Percentiles rank a stretch among this genome's conserved stretches.
phyloP scores from a whole-genome alignment of 2,797 vertebrate genomes.

The Malurus splendens region DNA sequence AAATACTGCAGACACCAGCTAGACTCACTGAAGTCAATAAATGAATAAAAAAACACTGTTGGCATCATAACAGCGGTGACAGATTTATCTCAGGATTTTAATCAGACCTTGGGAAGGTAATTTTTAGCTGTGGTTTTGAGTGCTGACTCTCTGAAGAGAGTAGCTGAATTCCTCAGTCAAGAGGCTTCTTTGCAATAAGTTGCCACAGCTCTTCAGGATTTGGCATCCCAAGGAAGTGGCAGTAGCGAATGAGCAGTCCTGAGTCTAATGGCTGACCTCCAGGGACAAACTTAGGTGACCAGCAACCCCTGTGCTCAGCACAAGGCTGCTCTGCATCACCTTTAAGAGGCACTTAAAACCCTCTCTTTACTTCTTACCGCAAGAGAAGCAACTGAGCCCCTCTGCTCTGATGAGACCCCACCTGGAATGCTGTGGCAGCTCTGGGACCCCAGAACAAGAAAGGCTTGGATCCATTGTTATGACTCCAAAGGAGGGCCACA shows the following conservation, averaged over 20 bases:
- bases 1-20: not conserved
- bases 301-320: not conserved
- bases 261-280: constrained; percentile 1
- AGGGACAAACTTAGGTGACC: not conserved
- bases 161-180: constrained; percentile 51
- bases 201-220: not conserved
- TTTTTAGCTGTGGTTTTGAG: constrained; percentile 55
- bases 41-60: not conserved
- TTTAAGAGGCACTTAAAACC: not conserved
- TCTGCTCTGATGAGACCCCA: not conserved
- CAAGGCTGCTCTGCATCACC: not conserved
- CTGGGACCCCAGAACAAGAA: not conserved
- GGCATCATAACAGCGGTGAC: not conserved
- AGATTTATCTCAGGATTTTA: constrained; percentile 45
- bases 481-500: not conserved
- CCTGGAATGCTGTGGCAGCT: not conserved
- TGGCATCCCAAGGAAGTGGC: constrained; percentile 21
- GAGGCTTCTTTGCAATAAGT: constrained; percentile 29
- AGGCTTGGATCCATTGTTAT: not conserved
- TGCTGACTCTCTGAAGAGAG: not conserved
- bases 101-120: constrained; percentile 46
- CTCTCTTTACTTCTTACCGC: not conserved
- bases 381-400: not conserved
- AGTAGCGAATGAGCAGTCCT: not conserved
- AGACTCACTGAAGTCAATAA: not conserved